A percentile compares a stretch with the other conserved stretches of the same genome.
phyloP scores from a whole-genome alignment of 30 jellyfish, hydroid and myxozoan species.

The Clytia hemisphaerica region DNA sequence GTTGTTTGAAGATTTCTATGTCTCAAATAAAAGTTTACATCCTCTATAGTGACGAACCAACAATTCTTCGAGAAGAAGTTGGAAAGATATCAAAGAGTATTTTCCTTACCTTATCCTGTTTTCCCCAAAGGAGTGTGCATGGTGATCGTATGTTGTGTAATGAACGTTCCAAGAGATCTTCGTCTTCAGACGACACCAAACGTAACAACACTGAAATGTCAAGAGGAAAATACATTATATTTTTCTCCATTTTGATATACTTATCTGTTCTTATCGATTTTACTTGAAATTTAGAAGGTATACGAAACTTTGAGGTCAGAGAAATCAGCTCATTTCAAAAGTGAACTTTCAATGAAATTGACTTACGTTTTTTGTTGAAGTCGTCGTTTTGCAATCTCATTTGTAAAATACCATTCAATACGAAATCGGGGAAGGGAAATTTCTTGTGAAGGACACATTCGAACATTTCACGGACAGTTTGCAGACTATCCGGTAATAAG shows the following conservation, averaged over 20 bases:
- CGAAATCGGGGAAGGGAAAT: constrained; percentile 40
- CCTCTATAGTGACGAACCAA: no score
- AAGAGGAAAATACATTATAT: background rate
- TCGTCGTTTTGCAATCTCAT: constrained; percentile 33
- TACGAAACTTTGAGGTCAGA: no score
- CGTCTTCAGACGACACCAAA: constrained; percentile 2
- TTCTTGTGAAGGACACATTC: constrained; percentile 40
- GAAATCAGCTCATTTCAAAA: no score
- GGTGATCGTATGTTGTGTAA: constrained; percentile 30
- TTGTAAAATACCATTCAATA: constrained; percentile 57
- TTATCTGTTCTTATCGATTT: background rate
- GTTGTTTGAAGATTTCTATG: no score
- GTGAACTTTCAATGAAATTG: no score
- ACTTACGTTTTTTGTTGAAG: constrained; percentile 42
- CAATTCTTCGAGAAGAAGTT: no score
- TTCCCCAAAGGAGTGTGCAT: constrained; percentile 55
- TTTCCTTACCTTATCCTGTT: constrained; percentile 45
- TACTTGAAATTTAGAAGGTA: background rate
- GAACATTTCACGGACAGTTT: constrained; percentile 44
- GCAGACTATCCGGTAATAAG: constrained; percentile 47
- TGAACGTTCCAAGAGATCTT: constrained; percentile 22
- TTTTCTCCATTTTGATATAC: background rate
- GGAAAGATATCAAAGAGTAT: no score
- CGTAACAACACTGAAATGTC: constrained; percentile 39
- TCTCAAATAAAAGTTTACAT: no score